Evolutionary conservation across 2,888 invertebrate genomes (phyloP), one percentile per base, ranked within the genome.

Genomic region (Tenthredo distinguenda): DNA sequence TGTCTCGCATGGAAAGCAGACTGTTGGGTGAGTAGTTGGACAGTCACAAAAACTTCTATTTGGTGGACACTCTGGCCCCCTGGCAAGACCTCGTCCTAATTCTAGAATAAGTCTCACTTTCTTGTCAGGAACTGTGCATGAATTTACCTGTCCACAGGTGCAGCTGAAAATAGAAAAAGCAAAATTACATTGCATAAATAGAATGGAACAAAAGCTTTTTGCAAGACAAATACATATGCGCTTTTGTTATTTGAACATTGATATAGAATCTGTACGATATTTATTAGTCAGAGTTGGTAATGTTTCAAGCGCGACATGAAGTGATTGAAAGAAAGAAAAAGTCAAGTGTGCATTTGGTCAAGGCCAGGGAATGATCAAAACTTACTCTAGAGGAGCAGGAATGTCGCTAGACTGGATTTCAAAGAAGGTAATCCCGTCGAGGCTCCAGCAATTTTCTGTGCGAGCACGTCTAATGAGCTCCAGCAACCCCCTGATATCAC

Each of bases 381-480:
- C 90, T 90, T 90, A 93, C 93, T 90, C 88, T 0, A 87, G 34
- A 15, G 89, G 88, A 77, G 87, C 76, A 72, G 91, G 92, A 86
- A 93, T 92, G 84, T 92, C 91, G 4, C 86, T 86, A 15, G 90
- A 89, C 34, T 88, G 87, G 81, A 95, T 94, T 86, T 94, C 95
- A 88, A 93, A 94, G 91, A 95, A 95, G 89, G 94, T 94, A 87
- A 95, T 94, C 26, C 94, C 95, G 55, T 95, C 94, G 1, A 95
- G 92, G 85, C 94, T 93, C 94, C 95, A 94, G 91, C 91, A 90
- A 91, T 95, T 95, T 87, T 94, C 94, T 88, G 94, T 94, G 0
- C 94, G 90, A 62, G 95, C 94, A 5, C 95, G 92, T 15, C 95
- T 93, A 90, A 95, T 93, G 88, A 95, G 93, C 90, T 95, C 94